Conservation (phyloP, 2,113 vertebrate species). For the Platycercus adscitus region DNA sequence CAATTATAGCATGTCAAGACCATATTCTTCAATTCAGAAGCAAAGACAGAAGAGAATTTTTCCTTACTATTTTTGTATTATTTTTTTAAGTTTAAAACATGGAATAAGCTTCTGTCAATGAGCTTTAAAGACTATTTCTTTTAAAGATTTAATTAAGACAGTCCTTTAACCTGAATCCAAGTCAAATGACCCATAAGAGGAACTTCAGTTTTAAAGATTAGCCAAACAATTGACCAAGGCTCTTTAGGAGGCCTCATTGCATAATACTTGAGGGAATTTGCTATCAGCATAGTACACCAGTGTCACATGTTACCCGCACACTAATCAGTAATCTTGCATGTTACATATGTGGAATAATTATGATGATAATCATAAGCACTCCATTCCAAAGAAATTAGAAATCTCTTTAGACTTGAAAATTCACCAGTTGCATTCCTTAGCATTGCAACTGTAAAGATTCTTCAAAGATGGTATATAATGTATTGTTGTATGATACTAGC, state of each 20-base stretch:
- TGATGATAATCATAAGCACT: not conserved
- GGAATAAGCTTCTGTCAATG: not conserved
- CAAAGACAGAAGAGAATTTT: not conserved
- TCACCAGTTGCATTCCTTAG: not conserved
- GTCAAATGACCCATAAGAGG: not conserved
- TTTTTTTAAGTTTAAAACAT: not conserved
- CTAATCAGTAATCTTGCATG: not conserved
- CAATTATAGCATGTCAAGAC: not conserved
- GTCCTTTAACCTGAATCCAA: not conserved
- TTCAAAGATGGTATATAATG: not conserved
- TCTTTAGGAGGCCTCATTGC: not conserved
- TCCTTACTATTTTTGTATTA: not conserved
- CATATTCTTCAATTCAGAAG: not conserved
- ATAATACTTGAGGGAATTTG: not conserved
- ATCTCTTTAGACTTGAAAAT: not conserved
- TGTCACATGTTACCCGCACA: not conserved
- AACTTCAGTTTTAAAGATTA: not conserved
- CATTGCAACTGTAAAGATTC: not conserved
- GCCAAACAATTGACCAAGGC: not conserved
- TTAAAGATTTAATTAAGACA: not conserved
- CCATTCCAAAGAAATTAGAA: not conserved
- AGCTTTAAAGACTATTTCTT: not conserved
- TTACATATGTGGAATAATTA: not conserved
- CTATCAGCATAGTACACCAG: accelerated
- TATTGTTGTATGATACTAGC: not conserved